A percentile compares a stretch with the other conserved stretches of the same genome.
These are phyloP conservation scores for Paratrypauchen microcephalus DNA, from an alignment of 2,797 vertebrate genomes.

Conservation along the genomic window DNA sequence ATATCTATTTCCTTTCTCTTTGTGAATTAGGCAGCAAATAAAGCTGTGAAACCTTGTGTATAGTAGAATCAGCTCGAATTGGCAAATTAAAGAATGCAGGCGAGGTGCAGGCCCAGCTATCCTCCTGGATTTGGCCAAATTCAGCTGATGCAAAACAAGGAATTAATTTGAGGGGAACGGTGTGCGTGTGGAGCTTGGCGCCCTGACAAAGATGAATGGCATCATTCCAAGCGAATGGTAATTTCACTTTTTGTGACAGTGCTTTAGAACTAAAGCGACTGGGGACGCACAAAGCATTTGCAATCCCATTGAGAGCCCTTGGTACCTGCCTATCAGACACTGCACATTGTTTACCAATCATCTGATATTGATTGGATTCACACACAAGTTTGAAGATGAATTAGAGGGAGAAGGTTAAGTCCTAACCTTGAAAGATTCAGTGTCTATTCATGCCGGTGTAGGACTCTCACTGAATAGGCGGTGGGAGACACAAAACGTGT, in stretches of 20 bases:
- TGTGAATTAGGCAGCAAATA: constrained; percentile 97
- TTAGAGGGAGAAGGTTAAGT: constrained; percentile 99
- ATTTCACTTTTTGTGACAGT: constrained; percentile 99
- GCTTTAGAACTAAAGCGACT: constrained; percentile 98
- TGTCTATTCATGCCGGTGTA: constrained; percentile 96
- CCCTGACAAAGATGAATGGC: constrained; percentile 99
- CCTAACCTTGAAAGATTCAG: constrained; percentile 99
- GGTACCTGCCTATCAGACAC: constrained; percentile 99
- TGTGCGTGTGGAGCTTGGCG: constrained; percentile 92
- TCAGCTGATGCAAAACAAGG: constrained; percentile 99
- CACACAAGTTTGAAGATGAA: constrained; percentile 98
- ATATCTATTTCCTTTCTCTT: constrained; percentile 95
- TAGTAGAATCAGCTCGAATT: constrained; percentile 87
- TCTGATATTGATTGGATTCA: constrained; percentile 99
- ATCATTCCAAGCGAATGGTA: constrained; percentile 99
- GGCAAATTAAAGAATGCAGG: constrained; percentile 94
- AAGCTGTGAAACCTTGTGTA: constrained; percentile 79
- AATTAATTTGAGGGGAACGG: constrained; percentile 98
- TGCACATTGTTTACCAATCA: constrained; percentile 99
- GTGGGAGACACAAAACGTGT: constrained; percentile 97
- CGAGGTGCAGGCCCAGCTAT: constrained; percentile 88
- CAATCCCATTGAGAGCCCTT: constrained; percentile 96
- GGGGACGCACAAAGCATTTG: constrained; percentile 93
- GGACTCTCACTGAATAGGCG: constrained; percentile 94
- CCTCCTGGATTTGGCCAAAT: constrained; percentile 99